phyloP scores from a whole-genome alignment of 2,888 invertebrate genomes.

The Netelia fuscicornis region DNA sequence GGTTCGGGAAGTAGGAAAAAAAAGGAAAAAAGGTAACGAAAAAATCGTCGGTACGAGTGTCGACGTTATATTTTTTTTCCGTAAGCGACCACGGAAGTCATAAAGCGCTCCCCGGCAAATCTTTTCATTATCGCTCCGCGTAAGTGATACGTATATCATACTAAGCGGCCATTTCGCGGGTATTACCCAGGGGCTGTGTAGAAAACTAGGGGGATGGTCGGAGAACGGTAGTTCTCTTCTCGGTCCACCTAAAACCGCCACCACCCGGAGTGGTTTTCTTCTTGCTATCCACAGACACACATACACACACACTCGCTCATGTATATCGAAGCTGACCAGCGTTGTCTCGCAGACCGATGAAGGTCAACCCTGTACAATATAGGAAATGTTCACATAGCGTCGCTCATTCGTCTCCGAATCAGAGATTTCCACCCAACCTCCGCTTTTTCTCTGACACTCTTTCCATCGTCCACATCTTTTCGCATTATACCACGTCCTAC shows the following conservation, averaged over 20 bases:
- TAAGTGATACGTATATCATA: constrained; percentile 85
- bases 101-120: constrained; percentile 82
- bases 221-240: constrained; percentile 53
- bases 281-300: constrained; percentile 15
- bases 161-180: constrained; percentile 82
- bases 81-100: constrained; percentile 80
- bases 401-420: constrained; percentile 43
- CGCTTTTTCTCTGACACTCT: constrained; percentile 17
- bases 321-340: constrained; percentile 6
- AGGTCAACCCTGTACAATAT: constrained; percentile 24
- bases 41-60: constrained; percentile 26
- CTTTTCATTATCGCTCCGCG: constrained; percentile 84
- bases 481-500: constrained; percentile 6
- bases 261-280: constrained; percentile 60
- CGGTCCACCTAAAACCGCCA: constrained; percentile 44
- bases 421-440: constrained; percentile 1
- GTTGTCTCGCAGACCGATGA: constrained; percentile 20
- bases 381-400: constrained; percentile 2
- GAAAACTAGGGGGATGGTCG: constrained; percentile 21
- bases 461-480: constrained; percentile 29
- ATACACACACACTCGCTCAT: constrained; percentile 35
- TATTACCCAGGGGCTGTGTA: constrained; percentile 76
- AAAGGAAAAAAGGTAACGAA: constrained; percentile 32
- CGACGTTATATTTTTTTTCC: constrained; percentile 66
- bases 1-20: constrained; percentile 45